Evolutionary conservation across 2,797 vertebrate species (phyloP).

Genomic region (Cichlasoma orientale): DNA sequence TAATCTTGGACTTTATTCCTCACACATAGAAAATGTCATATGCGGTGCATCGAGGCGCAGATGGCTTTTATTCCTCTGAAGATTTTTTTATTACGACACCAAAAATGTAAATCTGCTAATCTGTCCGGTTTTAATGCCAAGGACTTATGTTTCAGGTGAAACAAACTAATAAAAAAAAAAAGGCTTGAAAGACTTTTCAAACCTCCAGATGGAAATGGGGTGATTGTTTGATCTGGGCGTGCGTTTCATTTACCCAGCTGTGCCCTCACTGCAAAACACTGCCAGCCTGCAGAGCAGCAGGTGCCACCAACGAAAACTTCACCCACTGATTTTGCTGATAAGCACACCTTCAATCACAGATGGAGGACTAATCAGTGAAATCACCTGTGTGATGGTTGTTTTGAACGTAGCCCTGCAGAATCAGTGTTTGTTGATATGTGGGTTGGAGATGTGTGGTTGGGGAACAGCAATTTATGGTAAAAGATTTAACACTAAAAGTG

Average conservation of each 20-base stretch:
- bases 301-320: not conserved
- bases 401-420: not conserved
- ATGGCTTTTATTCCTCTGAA: not conserved
- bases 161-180: not conserved
- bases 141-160: not conserved
- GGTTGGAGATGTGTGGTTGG: not conserved
- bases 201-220: not conserved
- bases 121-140: not conserved
- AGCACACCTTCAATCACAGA: slow-evolving; percentile 20
- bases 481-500: not conserved
- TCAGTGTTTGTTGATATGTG: not conserved
- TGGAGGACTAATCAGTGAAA: slow-evolving; percentile 14
- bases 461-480: not conserved
- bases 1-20: not conserved
- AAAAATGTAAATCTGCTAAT: not conserved
- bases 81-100: not conserved
- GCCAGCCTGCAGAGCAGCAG: slow-evolving; percentile 12
- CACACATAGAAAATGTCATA: not conserved
- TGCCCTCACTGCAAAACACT: not conserved
- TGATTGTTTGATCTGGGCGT: slow-evolving; percentile 12
- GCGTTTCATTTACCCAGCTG: slow-evolving; percentile 1
- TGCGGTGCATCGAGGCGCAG: not conserved
- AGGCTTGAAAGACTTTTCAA: not conserved
- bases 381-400: slow-evolving; percentile 16
- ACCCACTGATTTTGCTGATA: slow-evolving; percentile 13